Conservation (phyloP, 2,888 invertebrate genomes). For the Pristionchus japonicus region DNA sequence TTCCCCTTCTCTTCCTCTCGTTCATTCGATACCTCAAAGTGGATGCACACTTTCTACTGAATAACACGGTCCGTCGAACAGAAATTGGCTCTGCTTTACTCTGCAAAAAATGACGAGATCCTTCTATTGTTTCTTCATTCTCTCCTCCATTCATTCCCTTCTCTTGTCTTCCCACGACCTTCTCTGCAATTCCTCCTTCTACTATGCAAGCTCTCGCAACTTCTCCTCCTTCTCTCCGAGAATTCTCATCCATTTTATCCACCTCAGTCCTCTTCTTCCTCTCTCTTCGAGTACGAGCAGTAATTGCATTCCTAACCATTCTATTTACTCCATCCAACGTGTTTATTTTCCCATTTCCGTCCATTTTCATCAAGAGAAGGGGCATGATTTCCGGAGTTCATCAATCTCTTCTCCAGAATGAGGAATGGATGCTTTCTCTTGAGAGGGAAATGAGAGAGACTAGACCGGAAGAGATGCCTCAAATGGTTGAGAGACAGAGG, state of each 20-base stretch:
- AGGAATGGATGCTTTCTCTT: background rate
- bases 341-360: background rate
- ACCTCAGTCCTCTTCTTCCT: background rate
- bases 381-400: background rate
- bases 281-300: background rate
- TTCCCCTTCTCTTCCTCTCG: background rate
- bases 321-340: background rate
- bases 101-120: background rate
- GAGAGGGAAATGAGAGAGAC: background rate
- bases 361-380: background rate
- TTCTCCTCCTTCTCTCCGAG: background rate
- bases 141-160: background rate
- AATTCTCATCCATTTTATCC: slow-evolving; percentile 7
- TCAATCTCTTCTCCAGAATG: slow-evolving; percentile 20
- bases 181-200: slow-evolving; percentile 7
- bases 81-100: slow-evolving; percentile 5
- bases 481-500: background rate
- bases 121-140: background rate
- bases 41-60: slow-evolving; percentile 14
- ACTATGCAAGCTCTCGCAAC: background rate
- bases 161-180: background rate
- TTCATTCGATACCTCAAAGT: slow-evolving; percentile 13
- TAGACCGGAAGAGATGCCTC: background rate
- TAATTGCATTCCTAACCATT: slow-evolving; percentile 6
- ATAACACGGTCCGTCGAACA: background rate